Evolutionary conservation across 2,888 invertebrate genomes (phyloP), one percentile per base, ranked within the genome.

Genomic region (Cryptocheilus praepositus): DNA sequence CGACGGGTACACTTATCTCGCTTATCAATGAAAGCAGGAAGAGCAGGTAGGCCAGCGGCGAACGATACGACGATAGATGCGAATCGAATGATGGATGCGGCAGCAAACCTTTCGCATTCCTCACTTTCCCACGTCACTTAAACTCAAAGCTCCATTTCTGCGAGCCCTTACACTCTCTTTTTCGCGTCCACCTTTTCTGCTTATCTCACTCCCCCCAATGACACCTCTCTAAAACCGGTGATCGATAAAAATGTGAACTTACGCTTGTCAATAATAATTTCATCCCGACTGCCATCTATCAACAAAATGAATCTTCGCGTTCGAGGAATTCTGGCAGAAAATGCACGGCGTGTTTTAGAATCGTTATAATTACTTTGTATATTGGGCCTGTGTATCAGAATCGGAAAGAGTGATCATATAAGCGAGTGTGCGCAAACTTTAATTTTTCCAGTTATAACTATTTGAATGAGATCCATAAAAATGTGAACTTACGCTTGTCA

Each of bases 41-140:
- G 74, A 74, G 69, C 74, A 60, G 70, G 78, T 67, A 70, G 78
- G 69, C 73, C 77, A 70, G 62, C 66, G 78, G 72, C 78, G 36
- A 78, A 76, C 74, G 78, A 74, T 74, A 67, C 79, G 36, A 36
- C 36, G 79, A 79, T 79, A 70, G 73, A 76, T 71, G 71, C 79
- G 78, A 77, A 80, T 81, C 74, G 77, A 82, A 82, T 81, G 83
- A 83, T 83, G 81, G 82, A 83, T 82, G 82, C 72, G 7, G 66
- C 74, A 63, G 44, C 74, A 53, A 73, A 70, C 76, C 71, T 71
- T 73, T 74, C 80, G 74, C 81, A 77, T 74, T 81, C 73, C 77
- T 67, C 56, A 11, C 77, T 76, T 82, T 83, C 83, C 82, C 83
- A 83, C 83, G 77, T 81, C 83, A 83, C 83, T 83, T 83, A 83